Evolutionary conservation across 30 jellyfish, hydroid and myxozoan genomes (phyloP).

Genomic region (Hydra vulgaris): DNA sequence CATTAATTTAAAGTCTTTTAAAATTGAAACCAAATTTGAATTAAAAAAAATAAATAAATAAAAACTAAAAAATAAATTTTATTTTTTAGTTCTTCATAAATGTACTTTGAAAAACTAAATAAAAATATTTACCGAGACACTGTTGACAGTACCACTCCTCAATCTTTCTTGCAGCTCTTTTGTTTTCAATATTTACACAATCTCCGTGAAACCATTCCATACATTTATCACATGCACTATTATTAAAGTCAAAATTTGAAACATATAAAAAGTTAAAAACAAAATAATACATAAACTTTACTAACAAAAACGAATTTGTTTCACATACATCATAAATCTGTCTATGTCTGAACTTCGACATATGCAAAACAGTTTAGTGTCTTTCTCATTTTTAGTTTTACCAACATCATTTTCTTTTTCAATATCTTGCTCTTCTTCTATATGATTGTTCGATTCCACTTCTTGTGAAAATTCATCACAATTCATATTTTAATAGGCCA

Average conservation of each 20-base stretch:
- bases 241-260: not conserved
- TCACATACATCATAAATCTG: conserved; percentile 71
- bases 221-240: not conserved
- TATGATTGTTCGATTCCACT: not conserved
- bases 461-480: not conserved
- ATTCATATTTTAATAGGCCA: too few species aligned
- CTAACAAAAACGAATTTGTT: too few species aligned
- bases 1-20: too few species aligned
- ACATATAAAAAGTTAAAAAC: not conserved
- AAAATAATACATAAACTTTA: too few species aligned
- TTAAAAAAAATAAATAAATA: too few species aligned
- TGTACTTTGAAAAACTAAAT: too few species aligned
- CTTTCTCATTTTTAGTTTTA: not conserved
- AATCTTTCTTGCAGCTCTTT: not conserved
- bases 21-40: too few species aligned
- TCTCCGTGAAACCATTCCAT: not conserved
- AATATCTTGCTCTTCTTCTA: not conserved
- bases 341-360: conserved; percentile 72
- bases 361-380: conserved; percentile 41
- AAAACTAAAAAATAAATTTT: too few species aligned
- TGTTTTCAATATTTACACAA: not conserved
- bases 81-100: too few species aligned
- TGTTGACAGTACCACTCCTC: not conserved
- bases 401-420: conserved; percentile 7
- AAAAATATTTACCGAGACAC: not conserved